phyloP scores from a whole-genome alignment of 2,797 vertebrate species.

The Geotrypetes seraphini region DNA sequence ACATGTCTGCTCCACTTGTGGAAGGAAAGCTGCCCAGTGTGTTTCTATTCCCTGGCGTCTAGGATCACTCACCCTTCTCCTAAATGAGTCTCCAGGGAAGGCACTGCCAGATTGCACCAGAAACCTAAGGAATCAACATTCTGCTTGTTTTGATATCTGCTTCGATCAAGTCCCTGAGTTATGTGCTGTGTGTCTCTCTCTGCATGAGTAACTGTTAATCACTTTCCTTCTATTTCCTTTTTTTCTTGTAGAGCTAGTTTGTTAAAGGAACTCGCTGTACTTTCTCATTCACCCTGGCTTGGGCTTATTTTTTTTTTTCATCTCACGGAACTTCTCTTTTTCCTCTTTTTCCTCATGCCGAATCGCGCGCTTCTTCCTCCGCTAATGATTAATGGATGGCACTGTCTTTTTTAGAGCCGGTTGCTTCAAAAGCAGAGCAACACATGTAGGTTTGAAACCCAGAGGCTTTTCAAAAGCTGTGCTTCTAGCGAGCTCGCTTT shows the following conservation, averaged over 20 bases:
- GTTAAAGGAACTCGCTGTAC: fast-evolving
- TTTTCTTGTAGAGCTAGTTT: background rate
- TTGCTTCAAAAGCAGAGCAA: too few relatives aligned
- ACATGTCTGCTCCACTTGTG: too few relatives aligned
- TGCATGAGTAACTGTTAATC: background rate
- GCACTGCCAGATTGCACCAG: background rate
- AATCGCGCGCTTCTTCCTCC: too few relatives aligned
- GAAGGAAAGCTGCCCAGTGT: too few relatives aligned
- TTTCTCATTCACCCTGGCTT: background rate
- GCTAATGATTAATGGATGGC: too few relatives aligned
- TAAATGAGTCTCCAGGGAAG: background rate
- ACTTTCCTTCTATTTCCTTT: background rate
- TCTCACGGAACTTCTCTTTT: background rate
- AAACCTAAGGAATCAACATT: conserved; percentile 6
- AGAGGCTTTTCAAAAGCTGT: too few relatives aligned
- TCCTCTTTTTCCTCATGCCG: background rate
- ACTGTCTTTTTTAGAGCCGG: too few relatives aligned
- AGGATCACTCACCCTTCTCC: background rate
- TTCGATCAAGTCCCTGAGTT: background rate
- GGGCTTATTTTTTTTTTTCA: background rate
- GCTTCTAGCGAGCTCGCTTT: too few relatives aligned
- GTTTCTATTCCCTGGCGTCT: background rate
- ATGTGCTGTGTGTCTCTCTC: background rate
- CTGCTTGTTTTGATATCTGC: conserved; percentile 4
- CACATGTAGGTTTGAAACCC: too few relatives aligned